A percentile compares a stretch with the other conserved stretches of the same genome.
Conservation (phyloP, 2,113 vertebrate genomes). For the Pseudois nayaur region DNA sequence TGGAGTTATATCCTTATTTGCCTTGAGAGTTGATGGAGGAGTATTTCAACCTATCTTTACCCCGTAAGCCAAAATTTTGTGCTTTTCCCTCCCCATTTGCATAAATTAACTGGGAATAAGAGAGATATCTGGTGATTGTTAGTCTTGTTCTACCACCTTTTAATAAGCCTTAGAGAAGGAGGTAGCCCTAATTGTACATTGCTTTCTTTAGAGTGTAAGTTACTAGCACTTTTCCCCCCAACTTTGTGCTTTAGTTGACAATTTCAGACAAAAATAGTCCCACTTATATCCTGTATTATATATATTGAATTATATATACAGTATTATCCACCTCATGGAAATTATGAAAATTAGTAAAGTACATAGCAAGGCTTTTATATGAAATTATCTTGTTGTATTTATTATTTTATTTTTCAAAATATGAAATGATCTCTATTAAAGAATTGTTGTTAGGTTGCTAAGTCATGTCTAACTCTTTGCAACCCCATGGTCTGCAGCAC, state of each 20-base stretch:
- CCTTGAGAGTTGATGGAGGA: not conserved
- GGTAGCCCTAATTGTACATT: not conserved
- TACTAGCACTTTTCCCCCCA: not conserved
- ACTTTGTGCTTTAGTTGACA: not conserved
- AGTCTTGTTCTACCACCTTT: not conserved
- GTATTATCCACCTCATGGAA: not conserved
- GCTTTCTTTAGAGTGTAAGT: not conserved
- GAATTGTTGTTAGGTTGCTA: not conserved
- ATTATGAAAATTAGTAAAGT: constrained; percentile 14
- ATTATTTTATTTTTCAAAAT: not conserved
- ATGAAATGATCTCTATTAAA: not conserved
- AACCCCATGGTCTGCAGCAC: not conserved
- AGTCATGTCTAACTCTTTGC: not conserved
- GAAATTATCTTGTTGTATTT: not conserved
- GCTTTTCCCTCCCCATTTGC: not conserved
- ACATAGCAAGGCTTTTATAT: not conserved
- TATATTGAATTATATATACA: not conserved
- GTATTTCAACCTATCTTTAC: not conserved
- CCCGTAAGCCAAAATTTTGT: not conserved
- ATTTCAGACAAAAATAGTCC: not conserved
- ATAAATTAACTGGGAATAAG: constrained; percentile 24
- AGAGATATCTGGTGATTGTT: not conserved
- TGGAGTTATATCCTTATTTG: not conserved
- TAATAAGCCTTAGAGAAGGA: constrained; percentile 3
- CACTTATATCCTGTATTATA: not conserved